Conservation (phyloP, 64 coral and sea anemone genomes). For the Exaiptasia diaphana region DNA sequence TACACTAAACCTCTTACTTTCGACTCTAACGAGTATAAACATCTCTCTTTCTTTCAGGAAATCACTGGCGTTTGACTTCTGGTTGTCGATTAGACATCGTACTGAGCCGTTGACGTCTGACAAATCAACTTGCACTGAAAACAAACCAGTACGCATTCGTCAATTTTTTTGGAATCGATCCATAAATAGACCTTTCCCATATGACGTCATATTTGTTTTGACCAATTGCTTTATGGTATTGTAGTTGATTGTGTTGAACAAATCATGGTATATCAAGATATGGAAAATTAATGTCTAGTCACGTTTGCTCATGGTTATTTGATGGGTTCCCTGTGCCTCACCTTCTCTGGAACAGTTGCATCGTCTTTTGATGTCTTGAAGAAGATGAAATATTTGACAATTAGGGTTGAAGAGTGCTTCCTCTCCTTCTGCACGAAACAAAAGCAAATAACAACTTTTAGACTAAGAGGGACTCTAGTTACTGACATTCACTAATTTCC, state of each 20-base stretch:
- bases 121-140: conserved; percentile 58
- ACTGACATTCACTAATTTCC: background rate
- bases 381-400: conserved; percentile 72
- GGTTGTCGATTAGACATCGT: conserved; percentile 55
- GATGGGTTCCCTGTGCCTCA: too few species aligned
- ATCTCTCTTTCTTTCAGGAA: conserved; percentile 79
- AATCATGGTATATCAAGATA: background rate
- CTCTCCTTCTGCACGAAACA: conserved; percentile 40
- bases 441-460: too few species aligned
- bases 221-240: too few species aligned
- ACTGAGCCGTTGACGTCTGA: conserved; percentile 67
- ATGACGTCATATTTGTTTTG: too few species aligned
- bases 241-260: background rate
- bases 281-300: too few species aligned
- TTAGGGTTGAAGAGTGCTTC: conserved; percentile 83
- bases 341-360: conserved; percentile 72
- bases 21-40: conserved; percentile 63
- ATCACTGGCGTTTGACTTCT: conserved; percentile 58
- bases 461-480: too few species aligned
- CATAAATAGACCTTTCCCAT: background rate
- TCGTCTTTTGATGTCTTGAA: conserved; percentile 84
- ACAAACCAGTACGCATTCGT: background rate
- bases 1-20: conserved; percentile 66
- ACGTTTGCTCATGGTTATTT: too few species aligned
- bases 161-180: background rate